A percentile compares a stretch with the other conserved stretches of the same genome.
Evolutionary conservation across 2,797 vertebrate genomes (phyloP).

Genomic region (Nothura maculosa): DNA sequence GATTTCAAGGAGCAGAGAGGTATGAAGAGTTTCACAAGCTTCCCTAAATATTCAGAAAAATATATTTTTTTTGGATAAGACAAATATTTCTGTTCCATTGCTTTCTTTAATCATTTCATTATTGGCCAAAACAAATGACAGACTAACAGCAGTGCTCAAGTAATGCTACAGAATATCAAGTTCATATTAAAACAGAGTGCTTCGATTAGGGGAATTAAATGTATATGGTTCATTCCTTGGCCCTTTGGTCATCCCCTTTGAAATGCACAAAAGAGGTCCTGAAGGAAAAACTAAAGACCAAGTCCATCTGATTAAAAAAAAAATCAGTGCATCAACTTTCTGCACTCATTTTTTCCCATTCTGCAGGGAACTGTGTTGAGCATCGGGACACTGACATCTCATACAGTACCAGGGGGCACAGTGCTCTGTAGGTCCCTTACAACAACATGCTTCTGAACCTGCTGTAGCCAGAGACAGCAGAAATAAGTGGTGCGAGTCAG

Average conservation of each 20-base stretch:
- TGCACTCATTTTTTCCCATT: background rate
- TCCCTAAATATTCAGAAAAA: constrained; percentile 18
- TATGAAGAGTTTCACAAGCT: constrained; percentile 29
- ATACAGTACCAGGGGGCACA: background rate
- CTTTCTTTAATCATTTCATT: background rate
- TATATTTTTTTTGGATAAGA: background rate
- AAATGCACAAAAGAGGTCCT: background rate
- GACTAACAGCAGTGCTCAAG: background rate
- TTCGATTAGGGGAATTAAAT: background rate
- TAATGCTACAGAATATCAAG: background rate
- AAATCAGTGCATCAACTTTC: background rate
- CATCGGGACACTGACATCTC: background rate
- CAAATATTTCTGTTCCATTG: constrained; percentile 10
- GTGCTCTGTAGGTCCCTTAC: background rate
- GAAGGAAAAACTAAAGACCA: background rate
- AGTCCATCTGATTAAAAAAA: background rate
- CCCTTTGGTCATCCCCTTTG: background rate
- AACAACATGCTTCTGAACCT: background rate
- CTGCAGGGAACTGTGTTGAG: background rate
- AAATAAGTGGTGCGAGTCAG: background rate
- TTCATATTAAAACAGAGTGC: background rate
- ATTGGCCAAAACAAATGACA: background rate
- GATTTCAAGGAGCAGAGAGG: constrained; percentile 25
- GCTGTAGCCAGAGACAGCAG: background rate
- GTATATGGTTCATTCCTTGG: background rate